phyloP scores from a whole-genome alignment of 2,888 invertebrate species.

The Molanna angustata region DNA sequence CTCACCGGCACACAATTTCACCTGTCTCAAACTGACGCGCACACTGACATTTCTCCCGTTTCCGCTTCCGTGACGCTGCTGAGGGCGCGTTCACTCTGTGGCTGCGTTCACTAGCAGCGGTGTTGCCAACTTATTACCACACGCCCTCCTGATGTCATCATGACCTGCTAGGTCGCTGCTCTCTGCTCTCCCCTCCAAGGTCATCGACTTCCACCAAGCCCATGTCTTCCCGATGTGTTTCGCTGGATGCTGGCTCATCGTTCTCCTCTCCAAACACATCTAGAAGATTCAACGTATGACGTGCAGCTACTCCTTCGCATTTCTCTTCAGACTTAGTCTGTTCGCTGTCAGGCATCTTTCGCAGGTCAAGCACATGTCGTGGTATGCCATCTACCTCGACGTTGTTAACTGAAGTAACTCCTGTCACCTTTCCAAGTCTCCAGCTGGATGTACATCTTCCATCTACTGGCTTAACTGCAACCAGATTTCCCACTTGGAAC shows the following conservation, averaged over 20 bases:
- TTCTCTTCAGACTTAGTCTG: neutral
- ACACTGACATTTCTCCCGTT: too few relatives aligned
- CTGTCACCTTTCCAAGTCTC: conserved; percentile 3
- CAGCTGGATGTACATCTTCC: conserved; percentile 6
- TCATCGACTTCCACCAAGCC: neutral
- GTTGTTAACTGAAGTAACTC: conserved; percentile 2
- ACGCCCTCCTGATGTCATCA: conserved; percentile 1
- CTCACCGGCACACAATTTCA: too few relatives aligned
- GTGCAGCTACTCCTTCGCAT: neutral
- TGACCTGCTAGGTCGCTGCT: neutral
- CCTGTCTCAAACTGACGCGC: too few relatives aligned
- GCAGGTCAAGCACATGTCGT: neutral
- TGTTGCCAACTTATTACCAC: too few relatives aligned
- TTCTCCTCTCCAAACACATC: neutral
- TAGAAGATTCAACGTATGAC: neutral
- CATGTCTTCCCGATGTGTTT: neutral
- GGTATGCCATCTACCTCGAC: neutral
- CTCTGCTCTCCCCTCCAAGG: too few relatives aligned
- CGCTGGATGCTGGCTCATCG: neutral
- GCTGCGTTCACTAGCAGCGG: too few relatives aligned
- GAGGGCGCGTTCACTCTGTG: too few relatives aligned
- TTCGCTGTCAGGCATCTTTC: too few relatives aligned
- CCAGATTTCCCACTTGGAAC: too few relatives aligned
- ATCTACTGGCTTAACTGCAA: too few relatives aligned
- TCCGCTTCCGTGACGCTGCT: too few relatives aligned